Base-by-base conservation (phyloP, 2,113 vertebrate species). In the Xiphophorus maculatus region DNA sequence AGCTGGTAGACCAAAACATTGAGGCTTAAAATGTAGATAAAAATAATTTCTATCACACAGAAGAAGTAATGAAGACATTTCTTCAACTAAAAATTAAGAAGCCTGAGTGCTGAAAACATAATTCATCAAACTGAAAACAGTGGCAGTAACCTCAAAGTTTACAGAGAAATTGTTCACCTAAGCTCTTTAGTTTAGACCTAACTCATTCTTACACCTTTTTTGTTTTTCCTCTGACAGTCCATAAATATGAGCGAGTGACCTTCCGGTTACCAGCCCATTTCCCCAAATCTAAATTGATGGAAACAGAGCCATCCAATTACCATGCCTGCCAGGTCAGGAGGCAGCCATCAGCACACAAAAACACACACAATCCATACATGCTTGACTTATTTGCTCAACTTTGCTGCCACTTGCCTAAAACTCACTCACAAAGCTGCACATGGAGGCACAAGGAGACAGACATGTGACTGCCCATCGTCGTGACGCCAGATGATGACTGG, bases 401-500 rank as follows among this genome's bases (percentile, higher is more conserved):
- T 54, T 42, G 15, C 64, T 63, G 33, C 27, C 42, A 14, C 44
- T 51, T 28, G 68, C 66, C 71, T 60, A 33, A 70, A 65, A 37
- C 13, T 25, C 60, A 71, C 72, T 72, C 62, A 63, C 74, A 82
- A 35, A 63, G 63, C 61, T 27, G 51, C 71, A 65, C 74, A 33
- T 25, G 13, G 40, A 67, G 33, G 67, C 32, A 73, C 22, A 63
- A 51, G 71, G 48, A 58, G 71, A 67, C 15, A 69, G 48, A 81
- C 65, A 79, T 63, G 66, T 28, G 72, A 64, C 82, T 82, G 73
- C 83, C 86, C 82, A 73, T 73, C 73, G 65, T 80, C 77, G 69
- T 82, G 40, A 84, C 40, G 87, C 60, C 42, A 25, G 33, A 77
- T 63, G 77, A 79, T 74, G 87, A 84, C 69, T 84, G 84, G 83